Percentiles rank a stretch among this genome's conserved stretches.
Evolutionary conservation across 2,888 invertebrate genomes (phyloP).

Genomic region (Latrodectus hesperus): DNA sequence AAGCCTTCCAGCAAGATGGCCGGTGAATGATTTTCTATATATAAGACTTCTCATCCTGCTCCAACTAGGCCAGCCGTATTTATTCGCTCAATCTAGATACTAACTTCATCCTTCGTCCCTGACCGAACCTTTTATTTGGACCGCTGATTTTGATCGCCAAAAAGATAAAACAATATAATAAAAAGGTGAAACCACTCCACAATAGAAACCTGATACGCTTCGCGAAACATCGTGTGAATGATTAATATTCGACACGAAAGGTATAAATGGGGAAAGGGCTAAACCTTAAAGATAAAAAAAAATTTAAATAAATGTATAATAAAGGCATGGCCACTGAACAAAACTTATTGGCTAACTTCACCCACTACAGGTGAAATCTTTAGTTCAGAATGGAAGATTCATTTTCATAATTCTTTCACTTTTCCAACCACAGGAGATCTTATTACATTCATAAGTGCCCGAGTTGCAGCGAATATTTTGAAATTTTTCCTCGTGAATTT

Average conservation of each 20-base stretch:
- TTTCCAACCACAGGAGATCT: too few relatives aligned
- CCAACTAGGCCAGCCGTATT: conserved; percentile 53
- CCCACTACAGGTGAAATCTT: conserved; percentile 10
- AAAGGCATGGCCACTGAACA: conserved; percentile 24
- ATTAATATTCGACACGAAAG: conserved; percentile 30
- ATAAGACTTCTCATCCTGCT: conserved; percentile 32
- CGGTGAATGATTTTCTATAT: too few relatives aligned
- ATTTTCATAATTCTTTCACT: not conserved
- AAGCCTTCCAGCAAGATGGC: too few relatives aligned
- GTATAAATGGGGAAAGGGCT: conserved; percentile 26
- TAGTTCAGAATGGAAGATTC: conserved; percentile 10
- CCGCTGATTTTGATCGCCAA: conserved; percentile 55
- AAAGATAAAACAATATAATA: conserved; percentile 53
- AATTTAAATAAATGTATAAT: not conserved
- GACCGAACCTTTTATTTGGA: conserved; percentile 52
- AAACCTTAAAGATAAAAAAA: not conserved
- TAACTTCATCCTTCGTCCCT: conserved; percentile 35
- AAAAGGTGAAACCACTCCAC: conserved; percentile 51
- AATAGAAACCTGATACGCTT: conserved; percentile 60
- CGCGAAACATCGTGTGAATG: conserved; percentile 25
- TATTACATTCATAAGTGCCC: too few relatives aligned
- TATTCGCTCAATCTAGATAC: conserved; percentile 24
- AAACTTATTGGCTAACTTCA: conserved; percentile 23
- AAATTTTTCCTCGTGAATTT: too few relatives aligned
- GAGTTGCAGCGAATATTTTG: too few relatives aligned